These are phyloP conservation scores for Pocillopora verrucosa DNA, from an alignment of 64 coral and sea anemone species.

Conservation along the genomic window DNA sequence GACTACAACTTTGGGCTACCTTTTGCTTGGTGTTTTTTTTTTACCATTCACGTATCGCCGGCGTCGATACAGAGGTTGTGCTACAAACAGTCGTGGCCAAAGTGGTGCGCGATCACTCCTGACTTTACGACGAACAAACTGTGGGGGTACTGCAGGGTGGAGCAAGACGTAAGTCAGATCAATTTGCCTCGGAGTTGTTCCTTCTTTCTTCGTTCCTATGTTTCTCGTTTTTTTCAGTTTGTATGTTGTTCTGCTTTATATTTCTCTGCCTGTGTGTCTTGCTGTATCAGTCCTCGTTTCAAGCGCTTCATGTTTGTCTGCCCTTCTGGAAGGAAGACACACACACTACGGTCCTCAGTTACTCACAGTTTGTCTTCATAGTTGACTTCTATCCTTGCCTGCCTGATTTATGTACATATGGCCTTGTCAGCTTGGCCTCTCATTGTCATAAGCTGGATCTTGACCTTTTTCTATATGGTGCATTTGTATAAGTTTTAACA, in stretches of 20 bases:
- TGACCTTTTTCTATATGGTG: no score
- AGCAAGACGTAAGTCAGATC: conserved; percentile 7
- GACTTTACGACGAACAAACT: conserved; percentile 36
- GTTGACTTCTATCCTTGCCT: no score
- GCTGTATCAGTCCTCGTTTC: background rate
- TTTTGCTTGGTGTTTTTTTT: no score
- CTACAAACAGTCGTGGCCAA: background rate
- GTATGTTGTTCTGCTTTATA: background rate
- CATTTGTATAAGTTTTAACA: no score
- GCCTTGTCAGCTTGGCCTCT: no score
- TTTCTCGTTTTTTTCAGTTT: background rate
- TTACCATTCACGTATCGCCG: conserved; percentile 52
- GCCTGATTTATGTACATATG: no score
- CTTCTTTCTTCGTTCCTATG: background rate
- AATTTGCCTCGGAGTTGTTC: background rate
- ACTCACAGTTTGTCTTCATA: background rate
- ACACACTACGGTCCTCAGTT: background rate
- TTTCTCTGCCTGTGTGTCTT: background rate
- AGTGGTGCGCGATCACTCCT: conserved; percentile 43
- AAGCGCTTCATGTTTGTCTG: background rate
- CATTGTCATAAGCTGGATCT: no score
- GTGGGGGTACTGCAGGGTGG: conserved; percentile 52
- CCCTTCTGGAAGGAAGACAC: background rate
- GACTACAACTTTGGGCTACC: no score
- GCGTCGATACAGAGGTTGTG: conserved; percentile 30